Conservation (phyloP, 2,113 vertebrate species). For the Oncorhynchus mykiss region DNA sequence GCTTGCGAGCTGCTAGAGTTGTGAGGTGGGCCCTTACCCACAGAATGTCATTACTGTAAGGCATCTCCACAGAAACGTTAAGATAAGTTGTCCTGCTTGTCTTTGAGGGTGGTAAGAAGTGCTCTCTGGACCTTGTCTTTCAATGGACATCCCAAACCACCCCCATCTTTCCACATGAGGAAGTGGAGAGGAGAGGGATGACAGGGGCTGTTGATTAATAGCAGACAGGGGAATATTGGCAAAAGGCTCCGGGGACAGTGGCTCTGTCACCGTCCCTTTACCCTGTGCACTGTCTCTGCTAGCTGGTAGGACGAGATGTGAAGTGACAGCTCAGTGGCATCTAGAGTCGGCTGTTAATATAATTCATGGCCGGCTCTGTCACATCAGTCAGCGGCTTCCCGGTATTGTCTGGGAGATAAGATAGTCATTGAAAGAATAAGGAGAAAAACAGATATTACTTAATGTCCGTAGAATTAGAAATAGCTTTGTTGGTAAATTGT, state of each 20-base stretch:
- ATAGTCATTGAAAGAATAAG: constrained; percentile 28
- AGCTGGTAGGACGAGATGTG: constrained; percentile 37
- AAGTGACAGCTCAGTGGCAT: constrained; percentile 49
- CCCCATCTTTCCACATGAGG: constrained; percentile 9
- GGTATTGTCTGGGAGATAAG: constrained; percentile 37
- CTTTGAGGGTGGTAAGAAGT: neutral
- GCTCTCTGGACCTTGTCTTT: neutral
- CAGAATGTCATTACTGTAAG: no score
- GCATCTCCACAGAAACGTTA: no score
- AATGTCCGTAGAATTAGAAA: neutral
- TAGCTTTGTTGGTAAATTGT: neutral
- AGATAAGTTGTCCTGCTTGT: neutral
- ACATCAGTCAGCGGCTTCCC: constrained; percentile 39
- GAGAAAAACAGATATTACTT: neutral
- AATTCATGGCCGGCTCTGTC: constrained; percentile 43
- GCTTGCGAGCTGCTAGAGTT: no score
- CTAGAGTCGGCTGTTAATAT: constrained; percentile 44
- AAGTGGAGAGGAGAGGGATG: constrained; percentile 10
- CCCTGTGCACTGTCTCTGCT: constrained; percentile 19
- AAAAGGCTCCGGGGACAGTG: constrained; percentile 23
- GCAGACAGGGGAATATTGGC: constrained; percentile 25
- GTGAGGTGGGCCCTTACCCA: no score
- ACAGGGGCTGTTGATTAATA: constrained; percentile 38
- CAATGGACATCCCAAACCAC: neutral
- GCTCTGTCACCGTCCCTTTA: constrained; percentile 21